Base-by-base conservation (phyloP, 2,888 invertebrate genomes). In the Ochlodes sylvanus region DNA sequence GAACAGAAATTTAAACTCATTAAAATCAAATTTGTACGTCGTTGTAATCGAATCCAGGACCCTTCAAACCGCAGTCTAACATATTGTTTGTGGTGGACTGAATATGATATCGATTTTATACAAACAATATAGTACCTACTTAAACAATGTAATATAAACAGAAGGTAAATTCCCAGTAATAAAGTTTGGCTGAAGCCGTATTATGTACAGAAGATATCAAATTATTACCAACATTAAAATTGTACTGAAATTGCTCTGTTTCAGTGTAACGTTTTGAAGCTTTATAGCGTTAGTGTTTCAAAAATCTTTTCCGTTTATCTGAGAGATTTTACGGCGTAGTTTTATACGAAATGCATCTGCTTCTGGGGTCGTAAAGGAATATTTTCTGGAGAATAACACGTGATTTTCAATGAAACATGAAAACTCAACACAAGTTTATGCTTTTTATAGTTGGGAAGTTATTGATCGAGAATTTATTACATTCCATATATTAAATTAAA, bases 311-410 rank as follows among this genome's bases (percentile, higher is more conserved):
- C 7, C 14, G 14, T 52, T 27, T 52, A 52, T 52, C 52, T 27
- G 14, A 14, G 1, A 34, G 12, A 57, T 38, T 57, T 57, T 38
- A 57, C 14, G 19, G 12, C 19, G n/a, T 19, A 57, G 17, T 57
- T 57, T 57, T 19, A 57, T 38, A 38, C 17, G 19, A 41, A 57
- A 57, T 41, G 41, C 57, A 57, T 57, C 38, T 41, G 57, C 34
- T 57, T 57, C 57, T 14, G 21, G 21, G 21, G 52, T 27, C 27
- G 52, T 27, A 52, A 27, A 52, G n/a, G 27, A 52, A 27, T 21
- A 52, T 52, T 21, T 52, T 27, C 27, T 19, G 10, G 5, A 12
- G 12, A 52, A 52, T 14, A 27, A 52, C 27, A 52, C 52, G 52
- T 27, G 12, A 52, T 27, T 21, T 27, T 52, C 52, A 27, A 52